These are phyloP conservation scores for Subacronicta megacephala DNA, from an alignment of 2,888 invertebrate genomes.

Conservation along the genomic window DNA sequence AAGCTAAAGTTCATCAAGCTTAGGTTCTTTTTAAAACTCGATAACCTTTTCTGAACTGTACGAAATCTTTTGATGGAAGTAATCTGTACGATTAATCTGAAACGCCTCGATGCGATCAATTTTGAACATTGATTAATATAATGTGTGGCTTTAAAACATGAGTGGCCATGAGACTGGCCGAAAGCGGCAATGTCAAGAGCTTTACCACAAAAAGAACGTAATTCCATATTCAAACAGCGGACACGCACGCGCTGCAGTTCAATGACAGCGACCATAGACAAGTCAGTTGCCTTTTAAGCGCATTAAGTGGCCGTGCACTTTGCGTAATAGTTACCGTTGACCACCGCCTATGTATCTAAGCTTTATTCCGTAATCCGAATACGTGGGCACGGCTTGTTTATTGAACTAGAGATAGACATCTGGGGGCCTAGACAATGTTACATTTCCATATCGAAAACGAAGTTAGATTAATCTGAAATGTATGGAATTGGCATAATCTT, in stretches of 20 bases:
- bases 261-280: slow-evolving; percentile 82
- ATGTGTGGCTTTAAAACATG: slow-evolving; percentile 58
- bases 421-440: no score
- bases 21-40: slow-evolving; percentile 44
- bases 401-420: slow-evolving; percentile 36
- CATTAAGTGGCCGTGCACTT: slow-evolving; percentile 79
- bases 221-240: slow-evolving; percentile 80
- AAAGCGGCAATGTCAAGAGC: slow-evolving; percentile 84
- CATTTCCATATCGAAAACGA: no score
- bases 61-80: slow-evolving; percentile 62
- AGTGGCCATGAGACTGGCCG: slow-evolving; percentile 69
- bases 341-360: slow-evolving; percentile 47
- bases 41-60: slow-evolving; percentile 66
- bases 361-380: slow-evolving; percentile 68
- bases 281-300: slow-evolving; percentile 83
- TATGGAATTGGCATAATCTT: no score
- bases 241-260: slow-evolving; percentile 77
- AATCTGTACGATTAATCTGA: slow-evolving; percentile 65
- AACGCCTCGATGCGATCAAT: slow-evolving; percentile 64
- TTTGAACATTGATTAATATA: slow-evolving; percentile 67
- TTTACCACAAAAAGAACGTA: slow-evolving; percentile 77
- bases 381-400: slow-evolving; percentile 44
- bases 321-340: slow-evolving; percentile 74
- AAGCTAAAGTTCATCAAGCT: slow-evolving; percentile 53
- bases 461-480: no score